Conservation (phyloP, 2,797 vertebrate species). For the Helarctos malayanus region DNA sequence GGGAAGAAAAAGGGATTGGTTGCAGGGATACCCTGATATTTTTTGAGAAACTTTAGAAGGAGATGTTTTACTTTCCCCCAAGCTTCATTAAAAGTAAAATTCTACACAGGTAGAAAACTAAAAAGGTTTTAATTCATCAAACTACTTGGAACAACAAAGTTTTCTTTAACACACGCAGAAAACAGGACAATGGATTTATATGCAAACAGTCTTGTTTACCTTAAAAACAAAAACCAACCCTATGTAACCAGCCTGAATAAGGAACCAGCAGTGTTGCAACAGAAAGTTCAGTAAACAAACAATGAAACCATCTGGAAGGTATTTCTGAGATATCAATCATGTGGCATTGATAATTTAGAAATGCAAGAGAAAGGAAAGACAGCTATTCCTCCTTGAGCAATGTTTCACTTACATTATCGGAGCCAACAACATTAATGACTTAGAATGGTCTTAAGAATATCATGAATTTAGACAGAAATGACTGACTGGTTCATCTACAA, state of each 20-base stretch:
- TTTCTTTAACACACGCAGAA: not conserved
- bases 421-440: not conserved
- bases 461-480: conserved; percentile 31
- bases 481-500: not conserved
- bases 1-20: no score
- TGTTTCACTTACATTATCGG: conserved; percentile 25
- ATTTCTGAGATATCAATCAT: not conserved
- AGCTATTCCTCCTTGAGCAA: conserved; percentile 17
- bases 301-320: not conserved
- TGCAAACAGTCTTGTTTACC: not conserved
- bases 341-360: not conserved
- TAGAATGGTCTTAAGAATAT: not conserved
- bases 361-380: conserved; percentile 21
- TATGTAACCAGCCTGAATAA: not conserved
- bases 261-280: not conserved
- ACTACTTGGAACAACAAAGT: not conserved
- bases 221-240: conserved; percentile 1
- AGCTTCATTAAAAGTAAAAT: conserved; percentile 1
- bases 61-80: not conserved
- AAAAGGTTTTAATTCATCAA: conserved; percentile 21
- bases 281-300: not conserved
- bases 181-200: not conserved
- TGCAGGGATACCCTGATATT: no score
- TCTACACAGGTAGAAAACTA: not conserved
- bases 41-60: no score